Conservation (phyloP, 2,888 invertebrate species). For the Chaitophorus viminalis region DNA sequence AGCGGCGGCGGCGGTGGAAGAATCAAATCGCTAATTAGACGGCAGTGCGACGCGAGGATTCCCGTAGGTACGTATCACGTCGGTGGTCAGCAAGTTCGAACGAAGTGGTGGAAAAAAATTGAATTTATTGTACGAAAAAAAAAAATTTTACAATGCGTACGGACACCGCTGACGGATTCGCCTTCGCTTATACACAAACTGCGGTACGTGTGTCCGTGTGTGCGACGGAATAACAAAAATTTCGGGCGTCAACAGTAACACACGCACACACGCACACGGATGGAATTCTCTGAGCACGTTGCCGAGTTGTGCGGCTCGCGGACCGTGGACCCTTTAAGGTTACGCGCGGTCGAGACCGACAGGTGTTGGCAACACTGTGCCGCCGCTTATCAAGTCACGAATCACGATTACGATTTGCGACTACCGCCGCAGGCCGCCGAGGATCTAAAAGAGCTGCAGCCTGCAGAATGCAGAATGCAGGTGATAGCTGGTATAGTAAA, state of each 20-base stretch:
- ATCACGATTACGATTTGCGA: neutral
- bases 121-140: no score
- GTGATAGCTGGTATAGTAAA: no score
- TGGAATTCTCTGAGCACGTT: slow-evolving; percentile 51
- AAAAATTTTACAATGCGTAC: neutral
- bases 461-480: no score
- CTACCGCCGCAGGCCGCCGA: neutral
- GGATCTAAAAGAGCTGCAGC: no score
- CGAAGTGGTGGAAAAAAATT: neutral
- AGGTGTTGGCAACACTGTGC: slow-evolving; percentile 13
- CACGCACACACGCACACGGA: neutral
- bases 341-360: slow-evolving; percentile 5
- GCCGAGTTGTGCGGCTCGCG: slow-evolving; percentile 42
- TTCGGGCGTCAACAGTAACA: slow-evolving; percentile 57
- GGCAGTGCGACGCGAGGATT: neutral
- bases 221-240: slow-evolving; percentile 53
- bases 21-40: no score
- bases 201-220: neutral
- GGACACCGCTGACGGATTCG: neutral
- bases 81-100: neutral
- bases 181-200: neutral
- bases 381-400: neutral
- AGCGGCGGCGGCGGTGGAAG: neutral
- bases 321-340: slow-evolving; percentile 9
- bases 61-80: neutral